These are phyloP conservation scores for Gobio gobio DNA, from an alignment of 2,113 vertebrate genomes.

Conservation along the genomic window DNA sequence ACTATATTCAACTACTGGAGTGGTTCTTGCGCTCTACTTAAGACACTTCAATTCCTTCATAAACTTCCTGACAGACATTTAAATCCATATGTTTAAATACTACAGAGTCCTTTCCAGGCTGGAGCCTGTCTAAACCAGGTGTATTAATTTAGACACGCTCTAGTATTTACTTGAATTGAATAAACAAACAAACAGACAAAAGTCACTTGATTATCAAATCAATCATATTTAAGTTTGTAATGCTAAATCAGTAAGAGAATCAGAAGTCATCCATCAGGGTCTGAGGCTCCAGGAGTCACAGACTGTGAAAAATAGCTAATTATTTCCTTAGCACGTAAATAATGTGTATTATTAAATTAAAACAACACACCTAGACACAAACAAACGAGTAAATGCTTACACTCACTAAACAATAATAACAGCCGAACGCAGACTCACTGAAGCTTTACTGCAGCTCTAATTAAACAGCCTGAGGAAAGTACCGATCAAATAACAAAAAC, in stretches of 20 bases:
- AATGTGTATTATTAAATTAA: constrained; percentile 8
- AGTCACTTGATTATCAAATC: background rate
- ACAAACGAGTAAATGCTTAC: background rate
- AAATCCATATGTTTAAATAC: background rate
- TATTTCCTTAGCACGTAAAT: background rate
- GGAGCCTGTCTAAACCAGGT: background rate
- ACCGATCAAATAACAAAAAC: constrained; percentile 44
- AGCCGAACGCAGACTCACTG: constrained; percentile 7
- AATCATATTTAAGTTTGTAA: background rate
- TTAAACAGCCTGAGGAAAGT: constrained; percentile 37
- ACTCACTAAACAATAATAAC: constrained; percentile 20
- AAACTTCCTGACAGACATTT: constrained; percentile 1
- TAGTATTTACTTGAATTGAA: background rate
- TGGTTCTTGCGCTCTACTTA: background rate
- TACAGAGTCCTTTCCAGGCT: constrained; percentile 15
- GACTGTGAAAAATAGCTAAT: background rate
- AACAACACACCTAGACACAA: background rate
- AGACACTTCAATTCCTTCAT: background rate
- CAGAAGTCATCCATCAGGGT: background rate
- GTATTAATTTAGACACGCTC: background rate
- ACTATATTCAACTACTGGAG: background rate
- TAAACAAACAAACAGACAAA: background rate
- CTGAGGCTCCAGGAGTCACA: no score
- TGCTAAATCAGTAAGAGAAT: background rate
- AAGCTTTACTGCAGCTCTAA: constrained; percentile 32